Evolutionary conservation across 2,888 invertebrate species (phyloP), one percentile per base, ranked within the genome.

Genomic region (Coelinius sp.): DNA sequence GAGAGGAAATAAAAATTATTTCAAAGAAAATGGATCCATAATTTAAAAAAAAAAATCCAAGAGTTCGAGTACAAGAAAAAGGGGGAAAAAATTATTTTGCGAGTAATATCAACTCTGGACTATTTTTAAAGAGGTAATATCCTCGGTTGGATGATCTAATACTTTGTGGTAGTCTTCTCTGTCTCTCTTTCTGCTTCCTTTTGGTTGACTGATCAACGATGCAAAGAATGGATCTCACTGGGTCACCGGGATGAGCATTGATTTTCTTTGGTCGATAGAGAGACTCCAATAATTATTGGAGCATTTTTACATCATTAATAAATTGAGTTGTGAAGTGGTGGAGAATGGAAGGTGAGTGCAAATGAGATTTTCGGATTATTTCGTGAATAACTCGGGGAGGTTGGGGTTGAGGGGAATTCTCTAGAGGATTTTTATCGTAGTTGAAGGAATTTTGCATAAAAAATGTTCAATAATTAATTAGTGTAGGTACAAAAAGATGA

Each of bases 121-220:
- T 53, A 53, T 53, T 53, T 53, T 53, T 53, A 53, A 25, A 53
- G 27, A 53, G 53, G 14, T 53, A 17, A 27, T 12, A 53, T 53
- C 25, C 25, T 53, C 53, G 53, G 53, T 53, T 53, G 53, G 53
- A 24, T 53, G 14, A 56, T 17, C 31, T 31, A 49, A 49, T 49
- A 49, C 46, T 49, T 49, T 49, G 56, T 17, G 56, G 53, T 25
- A 1, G 24, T 27, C 24, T 27, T 52, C 20, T 24, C 24, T 14
- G 5, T 22, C 3, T 52, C 25, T 27, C 56, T 56, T 56, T 56
- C 31, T 56, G 4, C 27, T 27, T 31, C 20, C 27, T 56, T 56
- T 56, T n/a, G 27, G 31, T 27, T 56, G 56, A 27, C n/a, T 56
- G 27, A n/a, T 3, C 31, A 27, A 56, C 56, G 56, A 17, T 56